A percentile compares a stretch with the other conserved stretches of the same genome.
These are phyloP conservation scores for Erpornis zantholeuca DNA, from an alignment of 2,113 vertebrate genomes.

Conservation along the genomic window DNA sequence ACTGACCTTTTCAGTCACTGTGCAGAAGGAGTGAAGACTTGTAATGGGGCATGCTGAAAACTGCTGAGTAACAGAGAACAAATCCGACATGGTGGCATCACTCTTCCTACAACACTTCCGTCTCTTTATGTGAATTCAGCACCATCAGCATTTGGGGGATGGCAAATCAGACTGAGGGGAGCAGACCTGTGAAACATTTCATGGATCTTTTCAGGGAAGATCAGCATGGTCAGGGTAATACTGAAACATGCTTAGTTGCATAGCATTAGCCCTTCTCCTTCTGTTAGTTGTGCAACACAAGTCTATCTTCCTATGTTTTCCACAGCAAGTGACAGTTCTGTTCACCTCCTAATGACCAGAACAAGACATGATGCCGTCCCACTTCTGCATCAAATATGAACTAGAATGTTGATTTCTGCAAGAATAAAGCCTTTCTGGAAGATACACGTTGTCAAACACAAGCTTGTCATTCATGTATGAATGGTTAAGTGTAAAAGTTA, in stretches of 20 bases:
- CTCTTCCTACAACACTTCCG: background rate
- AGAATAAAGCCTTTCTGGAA: background rate
- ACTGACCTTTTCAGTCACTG: background rate
- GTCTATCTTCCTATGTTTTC: background rate
- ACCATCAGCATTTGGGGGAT: background rate
- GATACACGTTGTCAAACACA: background rate
- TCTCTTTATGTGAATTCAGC: background rate
- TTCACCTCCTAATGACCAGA: background rate
- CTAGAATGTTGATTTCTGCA: background rate
- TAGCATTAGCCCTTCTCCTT: background rate
- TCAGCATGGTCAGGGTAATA: background rate
- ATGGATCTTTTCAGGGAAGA: background rate
- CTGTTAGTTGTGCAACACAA: background rate
- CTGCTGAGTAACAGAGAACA: background rate
- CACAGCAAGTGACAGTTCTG: background rate
- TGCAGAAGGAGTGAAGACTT: background rate
- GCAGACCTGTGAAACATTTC: background rate
- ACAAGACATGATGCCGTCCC: rapidly evolving
- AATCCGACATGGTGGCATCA: background rate
- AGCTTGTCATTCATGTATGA: background rate
- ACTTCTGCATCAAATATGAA: background rate
- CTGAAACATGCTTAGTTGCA: background rate
- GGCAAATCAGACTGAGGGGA: background rate
- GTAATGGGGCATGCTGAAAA: background rate
- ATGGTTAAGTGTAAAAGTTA: background rate